Evolutionary conservation across 2,113 vertebrate genomes (phyloP).

Genomic region (Xiphorhynchus elegans): DNA sequence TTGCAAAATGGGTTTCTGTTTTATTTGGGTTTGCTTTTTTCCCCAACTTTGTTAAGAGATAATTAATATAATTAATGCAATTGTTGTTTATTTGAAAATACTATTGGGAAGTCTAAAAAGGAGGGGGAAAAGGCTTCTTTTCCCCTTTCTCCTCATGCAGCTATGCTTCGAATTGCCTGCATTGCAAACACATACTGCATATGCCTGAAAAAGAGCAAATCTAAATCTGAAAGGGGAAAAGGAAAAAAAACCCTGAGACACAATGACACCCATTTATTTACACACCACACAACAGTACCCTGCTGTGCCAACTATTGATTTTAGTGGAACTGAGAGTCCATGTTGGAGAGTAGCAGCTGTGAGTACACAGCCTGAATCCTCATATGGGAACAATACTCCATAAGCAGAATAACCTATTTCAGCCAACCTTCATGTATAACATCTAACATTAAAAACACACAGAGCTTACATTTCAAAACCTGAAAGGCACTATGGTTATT

Average conservation of each 20-base stretch:
- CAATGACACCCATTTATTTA: conserved; percentile 59
- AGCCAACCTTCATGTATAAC: conserved; percentile 6
- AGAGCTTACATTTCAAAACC: not conserved
- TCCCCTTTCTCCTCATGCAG: not conserved
- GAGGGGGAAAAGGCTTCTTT: not conserved
- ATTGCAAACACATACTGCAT: not conserved
- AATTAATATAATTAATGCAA: conserved; percentile 46
- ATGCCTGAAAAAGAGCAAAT: conserved; percentile 44
- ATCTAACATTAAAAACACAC: conserved; percentile 5
- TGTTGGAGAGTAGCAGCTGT: conserved; percentile 35
- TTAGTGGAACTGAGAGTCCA: conserved; percentile 11
- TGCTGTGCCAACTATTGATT: conserved; percentile 18
- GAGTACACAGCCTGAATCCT: conserved; percentile 6
- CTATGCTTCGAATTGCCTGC: not conserved
- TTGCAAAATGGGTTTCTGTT: conserved; percentile 6
- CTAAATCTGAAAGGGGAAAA: conserved; percentile 49
- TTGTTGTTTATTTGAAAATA: conserved; percentile 37
- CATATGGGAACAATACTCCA: conserved; percentile 16
- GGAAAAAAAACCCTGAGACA: not conserved
- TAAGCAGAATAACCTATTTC: conserved; percentile 48
- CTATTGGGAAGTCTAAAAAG: not conserved
- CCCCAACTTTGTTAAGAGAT: not conserved
- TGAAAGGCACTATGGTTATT: not conserved
- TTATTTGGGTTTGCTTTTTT: not conserved
- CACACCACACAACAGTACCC: conserved; percentile 34